A percentile compares a stretch with the other conserved stretches of the same genome.
These are phyloP conservation scores for Tetramorium parvispinum DNA, from an alignment of 1,140 invertebrate genomes.

Conservation along the genomic window DNA sequence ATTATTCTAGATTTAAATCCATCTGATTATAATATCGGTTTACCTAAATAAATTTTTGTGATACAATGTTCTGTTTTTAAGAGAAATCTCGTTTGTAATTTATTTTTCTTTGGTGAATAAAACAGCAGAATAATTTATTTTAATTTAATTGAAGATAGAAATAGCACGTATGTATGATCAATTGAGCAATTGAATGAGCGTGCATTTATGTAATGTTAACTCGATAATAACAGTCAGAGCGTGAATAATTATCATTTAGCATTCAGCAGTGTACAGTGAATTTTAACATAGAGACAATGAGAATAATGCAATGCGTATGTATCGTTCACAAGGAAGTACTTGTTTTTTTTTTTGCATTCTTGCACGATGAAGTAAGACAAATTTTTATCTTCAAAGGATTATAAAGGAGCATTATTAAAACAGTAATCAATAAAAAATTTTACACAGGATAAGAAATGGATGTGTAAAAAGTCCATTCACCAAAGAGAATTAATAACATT, in stretches of 20 bases:
- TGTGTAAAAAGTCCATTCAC: background rate
- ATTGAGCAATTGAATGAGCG: slow-evolving; percentile 36
- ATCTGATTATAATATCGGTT: too few relatives aligned
- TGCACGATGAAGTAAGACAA: background rate
- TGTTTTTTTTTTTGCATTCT: background rate
- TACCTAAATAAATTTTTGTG: too few relatives aligned
- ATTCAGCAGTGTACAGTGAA: background rate
- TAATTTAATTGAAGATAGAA: background rate
- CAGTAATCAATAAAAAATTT: background rate
- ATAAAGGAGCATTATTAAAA: background rate
- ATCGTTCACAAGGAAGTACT: background rate
- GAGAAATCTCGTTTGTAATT: background rate
- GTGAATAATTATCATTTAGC: slow-evolving; percentile 51
- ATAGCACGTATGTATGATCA: background rate
- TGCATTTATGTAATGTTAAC: slow-evolving; percentile 48
- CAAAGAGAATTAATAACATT: slow-evolving; percentile 10
- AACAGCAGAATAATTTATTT: background rate
- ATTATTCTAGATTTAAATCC: too few relatives aligned
- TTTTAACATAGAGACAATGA: background rate
- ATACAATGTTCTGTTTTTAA: too few relatives aligned
- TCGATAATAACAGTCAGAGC: slow-evolving; percentile 59
- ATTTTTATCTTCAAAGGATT: background rate
- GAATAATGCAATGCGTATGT: background rate
- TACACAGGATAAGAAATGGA: background rate
- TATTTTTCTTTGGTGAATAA: background rate